Evolutionary conservation across 2,113 vertebrate genomes (phyloP).

Genomic region (Platichthys flesus): DNA sequence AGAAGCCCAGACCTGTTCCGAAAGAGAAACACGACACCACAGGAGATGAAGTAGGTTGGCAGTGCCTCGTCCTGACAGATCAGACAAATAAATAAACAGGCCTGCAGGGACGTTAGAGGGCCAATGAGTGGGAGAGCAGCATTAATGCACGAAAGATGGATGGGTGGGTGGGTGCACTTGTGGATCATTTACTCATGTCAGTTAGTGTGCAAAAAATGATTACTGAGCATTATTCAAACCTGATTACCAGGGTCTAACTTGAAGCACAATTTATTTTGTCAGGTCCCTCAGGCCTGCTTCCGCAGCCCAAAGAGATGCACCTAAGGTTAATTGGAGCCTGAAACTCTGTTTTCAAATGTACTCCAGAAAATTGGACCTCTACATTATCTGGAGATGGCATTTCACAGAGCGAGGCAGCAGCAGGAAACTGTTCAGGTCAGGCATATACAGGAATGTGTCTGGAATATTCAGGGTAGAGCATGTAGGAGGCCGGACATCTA

Average conservation of each 20-base stretch:
- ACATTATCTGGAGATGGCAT: too few species aligned
- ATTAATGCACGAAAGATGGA: slow-evolving; percentile 7
- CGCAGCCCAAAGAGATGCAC: too few species aligned
- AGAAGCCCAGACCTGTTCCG: slow-evolving; percentile 66
- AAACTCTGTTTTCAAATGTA: too few species aligned
- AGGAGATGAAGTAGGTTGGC: slow-evolving; percentile 36
- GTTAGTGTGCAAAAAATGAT: neutral
- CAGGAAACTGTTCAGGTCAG: too few species aligned
- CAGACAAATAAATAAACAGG: slow-evolving; percentile 43
- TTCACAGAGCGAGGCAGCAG: too few species aligned
- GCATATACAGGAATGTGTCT: too few species aligned
- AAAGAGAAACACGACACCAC: slow-evolving; percentile 38
- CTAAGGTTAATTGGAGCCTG: too few species aligned
- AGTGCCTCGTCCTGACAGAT: slow-evolving; percentile 27
- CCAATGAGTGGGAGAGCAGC: slow-evolving; percentile 15
- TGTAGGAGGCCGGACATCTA: too few species aligned
- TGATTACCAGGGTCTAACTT: neutral
- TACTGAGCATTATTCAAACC: neutral
- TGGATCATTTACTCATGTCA: neutral
- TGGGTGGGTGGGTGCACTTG: neutral
- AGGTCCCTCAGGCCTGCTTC: too few species aligned
- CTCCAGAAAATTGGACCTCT: too few species aligned
- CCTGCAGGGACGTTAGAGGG: slow-evolving; percentile 15
- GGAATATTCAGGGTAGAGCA: too few species aligned
- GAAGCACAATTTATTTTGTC: neutral